A percentile compares a stretch with the other conserved stretches of the same genome.
These are phyloP conservation scores for Ephialtes manifestator DNA, from an alignment of 2,888 invertebrate genomes.

Conservation along the genomic window DNA sequence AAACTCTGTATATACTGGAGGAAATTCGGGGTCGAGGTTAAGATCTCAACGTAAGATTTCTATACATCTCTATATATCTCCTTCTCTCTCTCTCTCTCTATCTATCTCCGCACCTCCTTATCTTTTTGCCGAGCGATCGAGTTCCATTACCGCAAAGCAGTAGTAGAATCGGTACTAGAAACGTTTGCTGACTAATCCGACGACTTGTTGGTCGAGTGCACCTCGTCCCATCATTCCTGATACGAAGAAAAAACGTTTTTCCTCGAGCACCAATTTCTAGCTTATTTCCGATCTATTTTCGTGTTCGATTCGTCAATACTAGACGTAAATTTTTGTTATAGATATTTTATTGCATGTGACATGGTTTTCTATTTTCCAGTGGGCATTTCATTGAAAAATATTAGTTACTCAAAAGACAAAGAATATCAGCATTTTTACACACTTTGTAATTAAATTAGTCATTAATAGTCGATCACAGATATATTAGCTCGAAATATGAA, in stretches of 20 bases:
- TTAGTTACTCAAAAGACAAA: too few species aligned
- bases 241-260: background rate
- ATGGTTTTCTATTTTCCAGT: too few species aligned
- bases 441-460: too few species aligned
- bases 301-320: background rate
- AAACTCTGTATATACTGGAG: background rate
- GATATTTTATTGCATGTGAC: too few species aligned
- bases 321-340: too few species aligned
- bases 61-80: slow-evolving; percentile 37
- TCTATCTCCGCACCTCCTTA: slow-evolving; percentile 20
- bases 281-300: slow-evolving; percentile 39
- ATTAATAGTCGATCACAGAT: too few species aligned
- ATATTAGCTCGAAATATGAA: too few species aligned
- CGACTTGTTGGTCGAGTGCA: slow-evolving; percentile 14
- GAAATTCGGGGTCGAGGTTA: slow-evolving; percentile 68
- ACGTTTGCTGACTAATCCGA: slow-evolving; percentile 33
- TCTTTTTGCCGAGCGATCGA: slow-evolving; percentile 51
- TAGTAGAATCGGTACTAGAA: background rate
- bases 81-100: background rate
- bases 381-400: too few species aligned
- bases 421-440: too few species aligned
- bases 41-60: slow-evolving; percentile 58
- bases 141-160: slow-evolving; percentile 48
- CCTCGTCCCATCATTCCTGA: background rate
- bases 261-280: slow-evolving; percentile 42